A percentile compares a stretch with the other conserved stretches of the same genome.
phyloP scores from a whole-genome alignment of 92 coral and sea anemone genomes.

The Epizoanthus stellaris region DNA sequence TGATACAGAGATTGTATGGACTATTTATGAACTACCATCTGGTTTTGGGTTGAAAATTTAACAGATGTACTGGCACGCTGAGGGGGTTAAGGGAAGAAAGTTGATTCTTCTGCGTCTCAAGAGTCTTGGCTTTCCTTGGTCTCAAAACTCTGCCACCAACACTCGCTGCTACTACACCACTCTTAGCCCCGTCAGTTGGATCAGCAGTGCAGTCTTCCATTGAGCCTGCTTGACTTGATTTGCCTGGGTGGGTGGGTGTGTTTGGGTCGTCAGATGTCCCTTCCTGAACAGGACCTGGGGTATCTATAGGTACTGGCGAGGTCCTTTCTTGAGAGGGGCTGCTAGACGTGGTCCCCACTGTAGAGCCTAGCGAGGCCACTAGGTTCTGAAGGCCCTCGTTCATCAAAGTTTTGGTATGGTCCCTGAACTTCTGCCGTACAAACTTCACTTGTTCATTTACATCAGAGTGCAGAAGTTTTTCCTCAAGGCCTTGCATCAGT shows the following conservation, averaged over 20 bases:
- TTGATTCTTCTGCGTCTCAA: slow-evolving; percentile 31
- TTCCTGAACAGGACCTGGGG: not conserved
- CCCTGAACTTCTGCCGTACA: slow-evolving; percentile 54
- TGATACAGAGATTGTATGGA: not conserved
- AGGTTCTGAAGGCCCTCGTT: slow-evolving; percentile 43
- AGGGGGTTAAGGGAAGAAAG: slow-evolving; percentile 90
- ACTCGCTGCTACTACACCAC: not conserved
- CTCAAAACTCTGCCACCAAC: slow-evolving; percentile 15
- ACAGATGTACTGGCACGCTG: slow-evolving; percentile 81
- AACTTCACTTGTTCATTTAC: slow-evolving; percentile 65
- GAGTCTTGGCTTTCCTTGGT: slow-evolving; percentile 36
- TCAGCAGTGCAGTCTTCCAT: not conserved
- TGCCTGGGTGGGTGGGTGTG: not conserved
- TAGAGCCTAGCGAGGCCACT: slow-evolving; percentile 11
- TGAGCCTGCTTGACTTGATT: not conserved
- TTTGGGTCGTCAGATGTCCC: not conserved
- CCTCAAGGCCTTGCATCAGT: slow-evolving; percentile 68
- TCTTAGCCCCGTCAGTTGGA: not conserved
- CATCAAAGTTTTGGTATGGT: slow-evolving; percentile 44
- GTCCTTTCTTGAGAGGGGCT: not conserved
- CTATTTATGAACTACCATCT: not conserved
- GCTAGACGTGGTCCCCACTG: slow-evolving; percentile 2
- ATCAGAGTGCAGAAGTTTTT: slow-evolving; percentile 48
- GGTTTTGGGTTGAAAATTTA: slow-evolving; percentile 58
- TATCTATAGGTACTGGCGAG: not conserved